These are phyloP conservation scores for Ceyx erithaca DNA, from an alignment of 2,797 vertebrate genomes.

Conservation along the genomic window DNA sequence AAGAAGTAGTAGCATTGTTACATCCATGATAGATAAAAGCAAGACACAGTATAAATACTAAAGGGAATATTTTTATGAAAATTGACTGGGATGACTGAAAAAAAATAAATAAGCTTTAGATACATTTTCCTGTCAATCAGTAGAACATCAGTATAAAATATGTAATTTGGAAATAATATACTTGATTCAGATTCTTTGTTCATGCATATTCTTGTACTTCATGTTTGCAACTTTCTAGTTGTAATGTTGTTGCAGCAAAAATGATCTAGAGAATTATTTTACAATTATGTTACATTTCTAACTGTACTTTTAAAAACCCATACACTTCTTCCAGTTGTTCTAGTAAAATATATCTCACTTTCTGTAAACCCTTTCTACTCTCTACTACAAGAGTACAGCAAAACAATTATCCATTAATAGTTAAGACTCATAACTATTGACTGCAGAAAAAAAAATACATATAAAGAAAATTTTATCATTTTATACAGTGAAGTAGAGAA, in stretches of 20 bases:
- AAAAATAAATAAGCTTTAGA: not conserved
- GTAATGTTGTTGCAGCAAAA: not conserved
- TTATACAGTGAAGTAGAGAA: not conserved
- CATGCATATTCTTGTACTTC: not conserved
- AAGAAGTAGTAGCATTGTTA: not conserved
- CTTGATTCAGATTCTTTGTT: not conserved
- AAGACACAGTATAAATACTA: not conserved
- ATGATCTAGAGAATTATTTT: not conserved
- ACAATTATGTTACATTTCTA: not conserved
- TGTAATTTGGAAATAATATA: not conserved
- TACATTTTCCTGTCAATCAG: not conserved
- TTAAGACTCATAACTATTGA: not conserved
- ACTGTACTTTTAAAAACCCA: not conserved
- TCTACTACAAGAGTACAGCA: not conserved
- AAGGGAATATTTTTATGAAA: not conserved
- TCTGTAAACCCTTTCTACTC: not conserved
- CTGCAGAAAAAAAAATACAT: not conserved
- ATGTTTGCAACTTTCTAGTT: not conserved
- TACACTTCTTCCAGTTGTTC: not conserved
- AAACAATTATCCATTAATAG: not conserved
- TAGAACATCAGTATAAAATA: not conserved
- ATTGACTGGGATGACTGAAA: not conserved
- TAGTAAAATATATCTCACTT: not conserved
- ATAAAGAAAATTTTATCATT: not conserved
- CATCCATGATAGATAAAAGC: not conserved